Percentiles rank a stretch among this genome's conserved stretches.
Evolutionary conservation across 2,888 invertebrate genomes (phyloP).

Genomic region (Flexamia atlantica): DNA sequence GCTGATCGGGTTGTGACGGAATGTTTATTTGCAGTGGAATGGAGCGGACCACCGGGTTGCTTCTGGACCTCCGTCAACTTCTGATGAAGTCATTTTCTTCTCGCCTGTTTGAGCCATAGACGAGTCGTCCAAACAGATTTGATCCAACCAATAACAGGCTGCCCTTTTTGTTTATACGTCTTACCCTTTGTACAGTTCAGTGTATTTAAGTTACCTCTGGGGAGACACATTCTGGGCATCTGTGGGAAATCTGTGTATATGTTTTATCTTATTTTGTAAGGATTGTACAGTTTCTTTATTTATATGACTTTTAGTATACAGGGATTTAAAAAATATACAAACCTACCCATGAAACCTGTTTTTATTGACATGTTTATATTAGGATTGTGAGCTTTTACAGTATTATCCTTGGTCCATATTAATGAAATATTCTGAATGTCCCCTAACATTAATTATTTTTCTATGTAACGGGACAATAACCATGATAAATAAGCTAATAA

Average conservation of each 20-base stretch:
- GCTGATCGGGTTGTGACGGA: neutral
- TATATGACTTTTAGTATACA: neutral
- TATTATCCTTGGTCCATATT: neutral
- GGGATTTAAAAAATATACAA: neutral
- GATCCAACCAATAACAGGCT: neutral
- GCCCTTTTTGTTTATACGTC: neutral
- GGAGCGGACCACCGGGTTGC: neutral
- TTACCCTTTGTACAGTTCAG: neutral
- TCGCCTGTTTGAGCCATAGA: neutral
- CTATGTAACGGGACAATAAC: neutral
- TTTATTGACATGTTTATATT: slow-evolving; percentile 15
- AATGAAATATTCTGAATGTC: neutral
- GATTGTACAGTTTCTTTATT: slow-evolving; percentile 1
- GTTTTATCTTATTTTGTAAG: slow-evolving; percentile 10
- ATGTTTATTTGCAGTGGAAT: neutral
- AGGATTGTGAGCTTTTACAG: slow-evolving; percentile 3
- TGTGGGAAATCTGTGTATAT: neutral
- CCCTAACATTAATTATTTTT: neutral
- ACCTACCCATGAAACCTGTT: neutral
- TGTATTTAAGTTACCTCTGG: slow-evolving; percentile 14
- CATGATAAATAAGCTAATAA: no score
- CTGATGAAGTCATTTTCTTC: slow-evolving; percentile 4
- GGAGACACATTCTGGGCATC: neutral
- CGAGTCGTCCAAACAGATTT: neutral
- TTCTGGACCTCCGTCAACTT: neutral